phyloP scores from a whole-genome alignment of 2,888 invertebrate species.

The Parelbella ahira region DNA sequence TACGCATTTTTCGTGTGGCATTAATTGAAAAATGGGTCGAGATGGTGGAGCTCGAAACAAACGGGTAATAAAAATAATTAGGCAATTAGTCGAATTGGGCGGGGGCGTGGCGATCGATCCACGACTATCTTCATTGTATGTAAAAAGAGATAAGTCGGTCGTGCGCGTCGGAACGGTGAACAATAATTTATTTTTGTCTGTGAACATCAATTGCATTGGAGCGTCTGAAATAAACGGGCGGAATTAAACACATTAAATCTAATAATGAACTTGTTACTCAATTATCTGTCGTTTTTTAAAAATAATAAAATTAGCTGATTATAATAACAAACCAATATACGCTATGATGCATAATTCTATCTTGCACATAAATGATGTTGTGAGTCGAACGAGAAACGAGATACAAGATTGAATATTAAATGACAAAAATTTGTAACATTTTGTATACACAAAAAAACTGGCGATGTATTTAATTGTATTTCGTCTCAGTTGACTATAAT shows the following conservation, averaged over 20 bases:
- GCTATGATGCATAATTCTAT: too few relatives aligned
- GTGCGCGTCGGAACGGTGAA: constrained; percentile 28
- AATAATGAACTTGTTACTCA: too few relatives aligned
- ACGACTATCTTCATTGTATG: constrained; percentile 45
- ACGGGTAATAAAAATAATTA: constrained; percentile 77
- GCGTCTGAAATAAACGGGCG: constrained; percentile 15
- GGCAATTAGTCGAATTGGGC: constrained; percentile 65
- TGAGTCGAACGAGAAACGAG: too few relatives aligned
- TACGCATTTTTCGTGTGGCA: constrained; percentile 34
- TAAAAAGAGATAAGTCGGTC: constrained; percentile 34
- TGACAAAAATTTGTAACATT: too few relatives aligned
- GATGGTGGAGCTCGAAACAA: constrained; percentile 57
- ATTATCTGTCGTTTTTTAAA: too few relatives aligned
- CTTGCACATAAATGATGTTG: too few relatives aligned
- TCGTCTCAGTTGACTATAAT: background rate
- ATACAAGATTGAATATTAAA: too few relatives aligned
- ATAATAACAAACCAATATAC: too few relatives aligned
- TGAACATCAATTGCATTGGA: constrained; percentile 14
- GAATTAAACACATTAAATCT: too few relatives aligned
- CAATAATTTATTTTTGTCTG: constrained; percentile 22
- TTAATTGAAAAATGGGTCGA: constrained; percentile 60
- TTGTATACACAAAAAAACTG: too few relatives aligned
- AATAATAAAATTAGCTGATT: too few relatives aligned
- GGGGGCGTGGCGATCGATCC: constrained; percentile 57
- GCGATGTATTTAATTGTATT: too few relatives aligned